Evolutionary conservation across 2,113 vertebrate species (phyloP), one percentile per base, ranked within the genome.

Genomic region (Gasterosteus aculeatus): DNA sequence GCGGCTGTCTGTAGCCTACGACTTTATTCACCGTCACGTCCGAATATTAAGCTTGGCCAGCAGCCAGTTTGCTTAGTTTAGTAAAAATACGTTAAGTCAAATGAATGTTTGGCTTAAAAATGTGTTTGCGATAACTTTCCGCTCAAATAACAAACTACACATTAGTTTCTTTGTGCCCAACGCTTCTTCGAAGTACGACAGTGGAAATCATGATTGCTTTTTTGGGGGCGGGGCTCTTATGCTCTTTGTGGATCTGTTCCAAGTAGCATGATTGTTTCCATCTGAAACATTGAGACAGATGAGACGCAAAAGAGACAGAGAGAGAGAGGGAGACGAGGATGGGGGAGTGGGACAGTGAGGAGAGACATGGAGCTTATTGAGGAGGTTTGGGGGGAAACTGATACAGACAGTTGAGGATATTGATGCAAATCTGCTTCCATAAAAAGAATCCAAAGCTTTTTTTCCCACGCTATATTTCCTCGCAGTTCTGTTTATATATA

Each of bases 201-300:
- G 63, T 15, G 19, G 60, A 58, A 69, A 72, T 47, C 47, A 38
- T 42, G 3, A 60, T 46, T 15, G 16, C 31, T 11, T 38, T 49
- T 65, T 56, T 49, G 19, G 35, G 35, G 35, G 35, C 35, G 35
- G 35, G 35, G 35, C 35, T 38, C 56, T 22, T 38, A 16, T 26
- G 29, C 19, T 49, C 10, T 53, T 31, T 46, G 35, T 64, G 41
- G 33, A 62, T 60, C 26, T 75, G 68, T 75, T 38, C 57, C 8
- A 7, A 0, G 85, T 78, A 86, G 85, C 77, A 69, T 82, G 72
- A 93, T 80, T 47, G 44, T 70, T 89, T 92, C 87, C 86, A 89
- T 86, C 72, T 77, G 86, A 26, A 69, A 72, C 54, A 7, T 70
- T 38, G 58, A 75, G 75, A 73, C 41, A 11, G 72, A 83, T 60